These are phyloP conservation scores for Lutjanus campechanus DNA, from an alignment of 2,797 vertebrate species.

Conservation along the genomic window DNA sequence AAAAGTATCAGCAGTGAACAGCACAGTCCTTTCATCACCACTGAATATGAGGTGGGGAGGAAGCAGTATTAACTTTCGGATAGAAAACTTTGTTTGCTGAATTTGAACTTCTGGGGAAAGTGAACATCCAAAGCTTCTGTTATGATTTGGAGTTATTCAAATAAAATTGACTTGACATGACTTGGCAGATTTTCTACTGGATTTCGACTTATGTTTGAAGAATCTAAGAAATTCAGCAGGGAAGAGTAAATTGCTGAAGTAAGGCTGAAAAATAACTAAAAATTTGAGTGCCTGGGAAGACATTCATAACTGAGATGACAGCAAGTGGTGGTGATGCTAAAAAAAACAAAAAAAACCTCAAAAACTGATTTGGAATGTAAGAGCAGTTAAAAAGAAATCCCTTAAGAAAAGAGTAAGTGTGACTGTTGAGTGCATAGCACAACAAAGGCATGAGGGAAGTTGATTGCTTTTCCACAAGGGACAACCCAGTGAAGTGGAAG, in stretches of 20 bases:
- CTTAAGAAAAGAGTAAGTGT: not conserved
- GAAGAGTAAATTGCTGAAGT: not conserved
- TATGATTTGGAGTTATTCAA: too few relatives aligned
- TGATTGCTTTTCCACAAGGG: constrained; percentile 15
- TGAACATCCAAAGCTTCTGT: too few relatives aligned
- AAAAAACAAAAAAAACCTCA: not conserved
- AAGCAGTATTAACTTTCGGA: not conserved
- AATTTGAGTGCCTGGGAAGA: not conserved
- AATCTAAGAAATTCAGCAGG: not conserved
- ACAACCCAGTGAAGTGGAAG: constrained; percentile 9
- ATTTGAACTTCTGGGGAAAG: not conserved
- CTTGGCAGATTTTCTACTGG: not conserved
- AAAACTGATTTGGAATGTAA: not conserved
- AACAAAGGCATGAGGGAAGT: not conserved
- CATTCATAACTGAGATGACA: constrained; percentile 11
- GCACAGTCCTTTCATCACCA: not conserved
- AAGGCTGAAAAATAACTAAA: not conserved
- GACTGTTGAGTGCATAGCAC: not conserved
- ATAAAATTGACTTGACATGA: not conserved
- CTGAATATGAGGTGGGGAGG: too few relatives aligned
- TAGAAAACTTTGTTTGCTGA: not conserved
- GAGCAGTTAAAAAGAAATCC: not conserved
- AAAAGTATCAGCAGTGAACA: not conserved
- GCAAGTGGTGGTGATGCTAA: not conserved
- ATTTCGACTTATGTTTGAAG: not conserved